Percentiles rank a stretch among this genome's conserved stretches.
Conservation (phyloP, 1,140 invertebrate species). For the Aradophagus sp. region DNA sequence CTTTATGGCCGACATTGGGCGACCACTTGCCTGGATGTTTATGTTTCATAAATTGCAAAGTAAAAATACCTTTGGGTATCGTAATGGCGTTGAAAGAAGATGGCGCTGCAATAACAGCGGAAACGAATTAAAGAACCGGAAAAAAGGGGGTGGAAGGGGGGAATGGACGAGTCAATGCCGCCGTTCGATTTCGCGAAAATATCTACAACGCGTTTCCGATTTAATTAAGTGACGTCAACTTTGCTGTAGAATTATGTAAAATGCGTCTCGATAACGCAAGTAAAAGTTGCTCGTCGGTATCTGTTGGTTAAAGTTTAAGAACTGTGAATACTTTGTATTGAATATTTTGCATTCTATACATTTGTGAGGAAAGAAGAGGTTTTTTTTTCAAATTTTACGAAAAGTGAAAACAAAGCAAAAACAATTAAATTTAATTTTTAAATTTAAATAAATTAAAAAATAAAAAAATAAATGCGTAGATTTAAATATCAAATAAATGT, state of each 20-base stretch:
- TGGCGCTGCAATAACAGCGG: constrained; percentile 29
- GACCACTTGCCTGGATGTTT: constrained; percentile 48
- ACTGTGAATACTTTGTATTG: too few relatives aligned
- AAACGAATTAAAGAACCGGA: constrained; percentile 16
- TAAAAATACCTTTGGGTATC: constrained; percentile 31
- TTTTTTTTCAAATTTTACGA: too few relatives aligned
- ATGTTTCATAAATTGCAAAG: constrained; percentile 44
- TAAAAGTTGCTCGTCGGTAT: constrained; percentile 6
- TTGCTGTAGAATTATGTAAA: constrained; percentile 6
- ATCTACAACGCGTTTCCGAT: constrained; percentile 5
- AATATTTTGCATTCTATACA: too few relatives aligned
- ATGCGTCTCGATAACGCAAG: constrained; percentile 5
- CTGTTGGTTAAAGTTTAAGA: constrained; percentile 25
- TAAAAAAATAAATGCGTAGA: too few relatives aligned
- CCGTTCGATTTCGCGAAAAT: background rate
- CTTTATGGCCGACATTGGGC: constrained; percentile 67
- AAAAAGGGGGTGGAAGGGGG: too few relatives aligned
- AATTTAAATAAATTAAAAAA: too few relatives aligned
- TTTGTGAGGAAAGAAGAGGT: too few relatives aligned
- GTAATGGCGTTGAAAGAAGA: constrained; percentile 35
- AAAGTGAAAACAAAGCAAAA: too few relatives aligned
- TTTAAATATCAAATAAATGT: too few relatives aligned
- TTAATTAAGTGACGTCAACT: constrained; percentile 12
- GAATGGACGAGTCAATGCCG: too few relatives aligned
- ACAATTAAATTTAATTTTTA: too few relatives aligned